A percentile compares a stretch with the other conserved stretches of the same genome.
Evolutionary conservation across 2,797 vertebrate species (phyloP).

Genomic region (Hirundo rustica): DNA sequence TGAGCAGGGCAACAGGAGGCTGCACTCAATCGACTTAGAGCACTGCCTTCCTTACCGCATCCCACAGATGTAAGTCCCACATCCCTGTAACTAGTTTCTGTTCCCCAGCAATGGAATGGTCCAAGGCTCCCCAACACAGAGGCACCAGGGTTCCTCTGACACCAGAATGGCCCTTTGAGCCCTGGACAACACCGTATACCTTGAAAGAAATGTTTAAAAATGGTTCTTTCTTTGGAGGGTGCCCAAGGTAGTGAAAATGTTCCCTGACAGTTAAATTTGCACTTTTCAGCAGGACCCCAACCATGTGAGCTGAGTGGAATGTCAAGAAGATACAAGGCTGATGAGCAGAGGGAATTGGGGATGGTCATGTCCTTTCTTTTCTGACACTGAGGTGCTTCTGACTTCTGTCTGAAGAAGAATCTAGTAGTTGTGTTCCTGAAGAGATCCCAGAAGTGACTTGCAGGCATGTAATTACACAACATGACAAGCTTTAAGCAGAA

Average conservation of each 20-base stretch:
- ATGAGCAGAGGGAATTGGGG: background rate
- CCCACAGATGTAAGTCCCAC: background rate
- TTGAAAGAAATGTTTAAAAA: background rate
- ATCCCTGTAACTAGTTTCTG: background rate
- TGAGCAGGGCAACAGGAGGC: background rate
- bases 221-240: background rate
- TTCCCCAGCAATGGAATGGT: background rate
- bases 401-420: background rate
- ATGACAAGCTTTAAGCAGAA: background rate
- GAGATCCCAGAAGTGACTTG: background rate
- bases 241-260: background rate
- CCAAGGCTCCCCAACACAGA: background rate
- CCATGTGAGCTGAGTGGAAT: background rate
- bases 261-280: background rate
- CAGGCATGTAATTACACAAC: background rate
- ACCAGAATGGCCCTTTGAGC: background rate
- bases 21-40: background rate
- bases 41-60: background rate
- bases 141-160: background rate
- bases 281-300: background rate
- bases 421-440: background rate
- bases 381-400: background rate
- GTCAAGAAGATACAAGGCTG: background rate
- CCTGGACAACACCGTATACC: background rate
- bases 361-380: background rate